A percentile compares a stretch with the other conserved stretches of the same genome.
These are phyloP conservation scores for Drosophila pseudotalamancana DNA, from an alignment of 2,888 invertebrate genomes.

Conservation along the genomic window DNA sequence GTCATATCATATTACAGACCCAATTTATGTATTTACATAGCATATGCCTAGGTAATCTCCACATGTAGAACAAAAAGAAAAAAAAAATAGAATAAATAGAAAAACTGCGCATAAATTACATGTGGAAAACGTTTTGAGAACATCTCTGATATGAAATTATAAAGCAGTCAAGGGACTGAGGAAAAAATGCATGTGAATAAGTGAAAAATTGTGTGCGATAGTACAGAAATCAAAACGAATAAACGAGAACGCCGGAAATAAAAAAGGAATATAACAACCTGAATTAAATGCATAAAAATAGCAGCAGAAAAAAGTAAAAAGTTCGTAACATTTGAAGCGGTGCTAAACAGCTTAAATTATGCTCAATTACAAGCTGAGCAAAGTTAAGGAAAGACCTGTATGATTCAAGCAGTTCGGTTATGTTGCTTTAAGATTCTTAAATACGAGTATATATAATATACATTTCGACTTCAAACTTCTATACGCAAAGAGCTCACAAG, in stretches of 20 bases:
- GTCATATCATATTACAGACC: conserved; percentile 49
- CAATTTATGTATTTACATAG: conserved; percentile 31
- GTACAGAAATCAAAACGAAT: conserved; percentile 2
- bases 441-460: neutral
- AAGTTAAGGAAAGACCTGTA: conserved; percentile 27
- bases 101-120: conserved; percentile 20
- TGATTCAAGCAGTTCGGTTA: conserved; percentile 18
- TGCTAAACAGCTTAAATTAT: conserved; percentile 29
- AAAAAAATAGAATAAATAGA: conserved; percentile 3
- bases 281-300: conserved; percentile 4
- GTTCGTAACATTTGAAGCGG: neutral
- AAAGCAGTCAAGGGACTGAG: conserved; percentile 10
- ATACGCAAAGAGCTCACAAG: conserved; percentile 22
- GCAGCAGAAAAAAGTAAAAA: conserved; percentile 2
- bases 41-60: conserved; percentile 18
- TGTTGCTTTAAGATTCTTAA: conserved; percentile 37
- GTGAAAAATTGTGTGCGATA: conserved; percentile 40
- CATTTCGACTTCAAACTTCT: conserved; percentile 4
- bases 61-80: conserved; percentile 19
- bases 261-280: conserved; percentile 2
- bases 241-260: conserved; percentile 1
- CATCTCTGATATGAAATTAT: conserved; percentile 72
- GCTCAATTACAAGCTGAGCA: conserved; percentile 22
- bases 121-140: conserved; percentile 56
- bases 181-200: conserved; percentile 37